These are phyloP conservation scores for Phalacrocorax carbo DNA, from an alignment of 2,113 vertebrate species.

Conservation along the genomic window DNA sequence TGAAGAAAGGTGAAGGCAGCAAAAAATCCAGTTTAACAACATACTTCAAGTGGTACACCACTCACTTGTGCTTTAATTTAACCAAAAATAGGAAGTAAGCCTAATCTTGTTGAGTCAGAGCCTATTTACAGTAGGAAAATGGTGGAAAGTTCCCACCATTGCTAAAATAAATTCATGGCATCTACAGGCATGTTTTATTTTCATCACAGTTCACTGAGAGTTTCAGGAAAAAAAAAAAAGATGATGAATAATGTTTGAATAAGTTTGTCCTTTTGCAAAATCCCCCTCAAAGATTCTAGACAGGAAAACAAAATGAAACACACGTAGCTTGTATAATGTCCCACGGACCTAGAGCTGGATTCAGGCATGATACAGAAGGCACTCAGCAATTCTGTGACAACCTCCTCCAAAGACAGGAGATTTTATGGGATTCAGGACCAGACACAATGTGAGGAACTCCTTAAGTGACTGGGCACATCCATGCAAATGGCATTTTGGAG, in stretches of 20 bases:
- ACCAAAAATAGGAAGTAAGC: background rate
- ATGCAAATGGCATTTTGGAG: background rate
- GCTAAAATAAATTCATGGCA: background rate
- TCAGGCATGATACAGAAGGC: background rate
- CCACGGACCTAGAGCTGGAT: background rate
- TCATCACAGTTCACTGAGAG: background rate
- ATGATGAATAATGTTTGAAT: background rate
- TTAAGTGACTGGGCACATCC: background rate
- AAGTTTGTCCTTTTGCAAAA: background rate
- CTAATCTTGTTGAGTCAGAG: background rate
- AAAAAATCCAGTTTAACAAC: background rate
- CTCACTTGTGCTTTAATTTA: background rate
- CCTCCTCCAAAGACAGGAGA: background rate
- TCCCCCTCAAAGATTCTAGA: background rate
- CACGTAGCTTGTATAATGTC: background rate
- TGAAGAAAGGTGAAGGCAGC: background rate
- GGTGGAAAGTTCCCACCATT: background rate
- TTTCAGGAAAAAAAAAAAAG: accelerated
- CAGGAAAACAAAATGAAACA: background rate
- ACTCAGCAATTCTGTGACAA: background rate
- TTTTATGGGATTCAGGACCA: background rate
- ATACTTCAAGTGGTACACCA: background rate
- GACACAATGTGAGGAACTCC: background rate
- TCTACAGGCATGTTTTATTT: background rate
- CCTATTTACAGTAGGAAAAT: background rate